A percentile compares a stretch with the other conserved stretches of the same genome.
phyloP scores from a whole-genome alignment of 2,797 vertebrate genomes.

The Sebastes cheni region DNA sequence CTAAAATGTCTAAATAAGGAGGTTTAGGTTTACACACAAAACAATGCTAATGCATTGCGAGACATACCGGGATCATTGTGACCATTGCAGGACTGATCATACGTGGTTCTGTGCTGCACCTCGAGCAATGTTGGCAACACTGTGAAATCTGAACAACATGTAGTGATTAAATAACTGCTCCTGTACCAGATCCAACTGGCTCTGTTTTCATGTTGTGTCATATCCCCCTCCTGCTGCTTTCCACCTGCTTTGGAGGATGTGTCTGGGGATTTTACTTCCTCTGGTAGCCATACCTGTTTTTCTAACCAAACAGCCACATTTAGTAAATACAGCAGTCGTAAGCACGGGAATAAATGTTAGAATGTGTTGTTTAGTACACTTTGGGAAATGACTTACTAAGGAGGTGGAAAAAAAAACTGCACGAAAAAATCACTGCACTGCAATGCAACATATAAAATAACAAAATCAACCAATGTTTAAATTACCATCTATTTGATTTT shows the following conservation, averaged over 20 bases:
- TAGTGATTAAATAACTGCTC: constrained; percentile 28
- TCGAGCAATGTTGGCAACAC: background rate
- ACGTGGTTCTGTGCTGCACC: background rate
- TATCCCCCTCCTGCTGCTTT: constrained; percentile 49
- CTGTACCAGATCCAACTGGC: constrained; percentile 42
- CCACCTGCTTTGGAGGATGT: constrained; percentile 59
- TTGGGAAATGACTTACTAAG: background rate
- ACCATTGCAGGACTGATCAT: background rate
- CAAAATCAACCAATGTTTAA: background rate
- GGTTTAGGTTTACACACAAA: background rate
- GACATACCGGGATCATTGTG: background rate
- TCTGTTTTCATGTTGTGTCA: constrained; percentile 33
- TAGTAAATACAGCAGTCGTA: background rate
- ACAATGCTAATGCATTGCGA: background rate
- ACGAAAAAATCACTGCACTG: background rate
- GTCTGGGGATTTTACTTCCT: constrained; percentile 20
- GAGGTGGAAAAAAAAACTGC: background rate
- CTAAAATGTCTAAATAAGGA: background rate
- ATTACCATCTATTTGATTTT: background rate
- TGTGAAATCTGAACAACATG: constrained; percentile 4
- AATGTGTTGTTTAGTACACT: background rate
- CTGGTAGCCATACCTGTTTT: background rate
- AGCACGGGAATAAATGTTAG: background rate
- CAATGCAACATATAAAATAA: background rate
- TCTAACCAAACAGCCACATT: background rate